Conservation (phyloP, 2,113 vertebrate species). For the Orycteropus afer region DNA sequence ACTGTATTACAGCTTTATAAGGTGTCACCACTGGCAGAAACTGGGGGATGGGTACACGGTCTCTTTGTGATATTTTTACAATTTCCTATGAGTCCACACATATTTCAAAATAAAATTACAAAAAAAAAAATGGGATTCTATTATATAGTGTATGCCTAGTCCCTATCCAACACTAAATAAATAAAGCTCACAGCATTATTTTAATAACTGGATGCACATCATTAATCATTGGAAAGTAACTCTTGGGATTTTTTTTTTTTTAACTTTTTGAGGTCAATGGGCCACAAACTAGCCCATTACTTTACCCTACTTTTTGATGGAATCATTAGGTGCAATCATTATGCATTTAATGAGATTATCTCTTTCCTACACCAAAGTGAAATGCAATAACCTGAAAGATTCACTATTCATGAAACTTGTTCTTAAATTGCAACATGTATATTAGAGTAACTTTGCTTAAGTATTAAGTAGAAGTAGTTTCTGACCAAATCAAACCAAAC, state of each 20-base stretch:
- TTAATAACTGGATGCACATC: not conserved
- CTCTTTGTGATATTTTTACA: not conserved
- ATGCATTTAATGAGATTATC: not conserved
- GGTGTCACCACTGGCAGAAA: not conserved
- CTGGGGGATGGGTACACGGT: not conserved
- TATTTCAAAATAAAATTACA: constrained; percentile 6
- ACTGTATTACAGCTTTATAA: not conserved
- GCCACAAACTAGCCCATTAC: not conserved
- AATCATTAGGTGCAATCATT: not conserved
- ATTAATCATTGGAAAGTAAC: not conserved
- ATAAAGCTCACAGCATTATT: not conserved
- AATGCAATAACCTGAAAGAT: not conserved
- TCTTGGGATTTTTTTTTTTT: not conserved
- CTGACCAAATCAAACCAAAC: not conserved
- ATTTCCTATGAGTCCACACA: not conserved
- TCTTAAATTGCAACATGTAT: not conserved
- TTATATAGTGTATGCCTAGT: not conserved
- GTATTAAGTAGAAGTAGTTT: not conserved
- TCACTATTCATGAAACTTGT: constrained; percentile 23
- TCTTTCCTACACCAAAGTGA: not conserved
- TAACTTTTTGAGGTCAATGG: not conserved
- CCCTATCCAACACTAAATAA: not conserved
- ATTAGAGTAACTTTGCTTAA: not conserved
- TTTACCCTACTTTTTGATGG: constrained; percentile 29
- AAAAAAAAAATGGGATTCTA: not conserved